Base-by-base conservation (phyloP, 2,113 vertebrate genomes). In the Cheirogaleus medius region DNA sequence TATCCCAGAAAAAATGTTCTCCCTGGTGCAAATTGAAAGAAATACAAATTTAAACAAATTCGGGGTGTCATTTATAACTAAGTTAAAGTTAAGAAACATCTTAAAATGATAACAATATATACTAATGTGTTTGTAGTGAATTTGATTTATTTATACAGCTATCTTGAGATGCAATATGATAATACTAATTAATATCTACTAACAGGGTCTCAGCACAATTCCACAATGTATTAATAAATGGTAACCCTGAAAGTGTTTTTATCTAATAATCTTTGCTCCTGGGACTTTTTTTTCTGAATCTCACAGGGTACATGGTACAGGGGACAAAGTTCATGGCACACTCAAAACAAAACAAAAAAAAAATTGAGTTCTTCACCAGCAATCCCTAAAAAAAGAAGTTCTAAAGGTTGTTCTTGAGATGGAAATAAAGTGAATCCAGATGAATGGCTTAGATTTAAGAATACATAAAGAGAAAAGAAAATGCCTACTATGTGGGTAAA, bases 1-100 rank as follows among this genome's bases (percentile, higher is more conserved):
- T 87, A 76, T 34, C 25, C 17, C 10, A 18, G 47, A 39, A n/a
- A 87, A 95, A 90, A 83, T 44, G 8, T 15, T 60, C 58, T 85
- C 23, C 23, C 69, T 4, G 29, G 23, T 39, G n/a, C 23, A 93
- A 89, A 93, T 80, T 87, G 11, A 58, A 89, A 92, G 23, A 87
- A 60, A 56, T 60, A 73, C 21, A 87, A 94, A 87, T 83, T 80
- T 63, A 95, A 96, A 66, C 60, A 87, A 90, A 90, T 91, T 37
- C 66, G 20, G 84, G 47, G 68, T 80, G 34, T 23, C 12, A 39
- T 52, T 93, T 87, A 68, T n/a, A 91, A 68, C 54, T 73, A 56
- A 83, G 73, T 89, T 77, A 83, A 63, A 87, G 73, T 89, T 77
- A 83, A 56, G 69, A 80, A 94, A 84, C 29, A 80, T 69, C 29